Conservation (phyloP, 2,888 invertebrate species). For the Cantharis flavilabris region DNA sequence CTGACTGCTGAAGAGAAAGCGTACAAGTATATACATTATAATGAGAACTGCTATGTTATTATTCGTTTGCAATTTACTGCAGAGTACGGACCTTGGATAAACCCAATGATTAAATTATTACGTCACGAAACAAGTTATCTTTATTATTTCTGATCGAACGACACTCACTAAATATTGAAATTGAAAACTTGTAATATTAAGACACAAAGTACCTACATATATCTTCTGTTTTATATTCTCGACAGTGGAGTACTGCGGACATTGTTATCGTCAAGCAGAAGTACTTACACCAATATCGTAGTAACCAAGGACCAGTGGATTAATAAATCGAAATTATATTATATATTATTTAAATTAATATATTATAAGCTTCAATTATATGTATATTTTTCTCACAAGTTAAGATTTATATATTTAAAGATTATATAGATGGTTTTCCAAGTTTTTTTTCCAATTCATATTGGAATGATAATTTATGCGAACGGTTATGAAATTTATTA, state of each 20-base stretch:
- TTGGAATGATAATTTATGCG: neutral
- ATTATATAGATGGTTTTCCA: too few relatives aligned
- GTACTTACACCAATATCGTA: too few relatives aligned
- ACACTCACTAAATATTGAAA: neutral
- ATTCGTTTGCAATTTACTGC: slow-evolving; percentile 9
- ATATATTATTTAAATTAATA: neutral
- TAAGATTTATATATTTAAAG: too few relatives aligned
- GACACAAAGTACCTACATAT: too few relatives aligned
- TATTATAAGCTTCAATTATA: neutral
- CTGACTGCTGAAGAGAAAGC: neutral
- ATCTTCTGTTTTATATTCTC: too few relatives aligned
- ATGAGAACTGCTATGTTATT: neutral
- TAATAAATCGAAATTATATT: neutral
- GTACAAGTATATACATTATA: neutral
- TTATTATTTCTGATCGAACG: neutral
- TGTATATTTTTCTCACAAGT: too few relatives aligned
- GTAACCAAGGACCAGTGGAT: neutral
- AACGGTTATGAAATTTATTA: neutral
- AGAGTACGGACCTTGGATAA: slow-evolving; percentile 18
- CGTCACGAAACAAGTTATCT: slow-evolving; percentile 20
- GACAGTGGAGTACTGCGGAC: too few relatives aligned
- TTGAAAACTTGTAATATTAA: neutral
- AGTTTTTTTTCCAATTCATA: neutral
- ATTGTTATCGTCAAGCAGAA: too few relatives aligned
- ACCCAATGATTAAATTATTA: slow-evolving; percentile 8